Conservation (phyloP, 2,113 vertebrate species). For the Pionites leucogaster region DNA sequence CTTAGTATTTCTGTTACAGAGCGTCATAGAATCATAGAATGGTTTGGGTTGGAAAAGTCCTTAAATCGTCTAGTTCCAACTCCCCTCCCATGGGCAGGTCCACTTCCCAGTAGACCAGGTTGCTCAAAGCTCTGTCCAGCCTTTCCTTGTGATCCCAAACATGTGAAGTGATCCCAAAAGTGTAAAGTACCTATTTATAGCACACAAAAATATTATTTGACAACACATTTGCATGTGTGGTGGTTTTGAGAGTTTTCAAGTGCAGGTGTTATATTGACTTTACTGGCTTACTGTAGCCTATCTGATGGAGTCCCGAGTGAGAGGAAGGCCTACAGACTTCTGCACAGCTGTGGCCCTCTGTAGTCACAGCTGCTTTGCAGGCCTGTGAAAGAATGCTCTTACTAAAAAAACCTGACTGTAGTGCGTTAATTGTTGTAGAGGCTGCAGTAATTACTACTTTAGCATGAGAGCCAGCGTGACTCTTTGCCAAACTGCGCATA, state of each 20-base stretch:
- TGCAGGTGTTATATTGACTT: not conserved
- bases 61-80: not conserved
- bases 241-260: not conserved
- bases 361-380: not conserved
- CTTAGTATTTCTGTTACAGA: not conserved
- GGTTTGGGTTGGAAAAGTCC: not conserved
- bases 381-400: not conserved
- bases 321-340: not conserved
- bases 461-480: not conserved
- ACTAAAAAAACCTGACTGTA: not conserved
- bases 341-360: not conserved
- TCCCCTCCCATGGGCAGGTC: not conserved
- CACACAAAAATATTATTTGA: not conserved
- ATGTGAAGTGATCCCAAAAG: rapidly evolving
- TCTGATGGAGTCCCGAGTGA: not conserved
- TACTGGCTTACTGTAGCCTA: not conserved
- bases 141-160: not conserved
- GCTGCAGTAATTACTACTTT: not conserved
- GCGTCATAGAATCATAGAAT: not conserved
- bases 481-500: not conserved
- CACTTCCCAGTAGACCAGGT: not conserved
- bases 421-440: not conserved
- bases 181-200: not conserved
- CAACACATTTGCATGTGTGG: rapidly evolving
- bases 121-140: not conserved